Evolutionary conservation across 2,888 invertebrate genomes (phyloP).

Genomic region (Maniola hyperantus): DNA sequence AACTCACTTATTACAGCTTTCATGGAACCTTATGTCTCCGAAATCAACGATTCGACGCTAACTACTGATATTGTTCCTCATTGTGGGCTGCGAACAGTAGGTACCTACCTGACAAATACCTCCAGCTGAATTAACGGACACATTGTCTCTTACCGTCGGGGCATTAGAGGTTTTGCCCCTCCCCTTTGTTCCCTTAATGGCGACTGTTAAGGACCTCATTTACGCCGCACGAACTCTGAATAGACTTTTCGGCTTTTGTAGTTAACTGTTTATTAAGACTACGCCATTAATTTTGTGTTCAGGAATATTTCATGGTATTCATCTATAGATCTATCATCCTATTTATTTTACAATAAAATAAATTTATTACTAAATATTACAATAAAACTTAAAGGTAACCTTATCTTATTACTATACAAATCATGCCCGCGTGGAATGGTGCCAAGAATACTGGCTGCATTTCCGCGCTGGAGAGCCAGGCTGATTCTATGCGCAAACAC

Average conservation of each 20-base stretch:
- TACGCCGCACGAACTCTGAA: slow-evolving; percentile 47
- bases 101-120: slow-evolving; percentile 39
- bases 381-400: too few relatives aligned
- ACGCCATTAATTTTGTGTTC: slow-evolving; percentile 27
- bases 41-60: neutral
- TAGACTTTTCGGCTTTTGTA: slow-evolving; percentile 44
- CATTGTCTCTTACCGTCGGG: slow-evolving; percentile 48
- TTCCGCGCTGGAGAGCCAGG: too few relatives aligned
- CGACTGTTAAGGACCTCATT: slow-evolving; percentile 57
- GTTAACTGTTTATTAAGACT: slow-evolving; percentile 35
- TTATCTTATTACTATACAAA: too few relatives aligned
- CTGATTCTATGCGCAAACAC: too few relatives aligned
- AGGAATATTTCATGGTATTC: neutral
- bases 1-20: neutral
- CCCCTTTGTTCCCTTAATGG: slow-evolving; percentile 64
- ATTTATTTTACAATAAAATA: neutral
- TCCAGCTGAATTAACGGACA: slow-evolving; percentile 48
- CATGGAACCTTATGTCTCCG: neutral
- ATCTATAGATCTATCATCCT: neutral
- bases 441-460: too few relatives aligned
- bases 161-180: slow-evolving; percentile 55
- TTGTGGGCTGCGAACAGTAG: slow-evolving; percentile 19
- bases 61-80: slow-evolving; percentile 7
- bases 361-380: too few relatives aligned
- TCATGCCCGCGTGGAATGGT: too few relatives aligned